Conservation (phyloP, 2,113 vertebrate genomes). For the Rhea americana region DNA sequence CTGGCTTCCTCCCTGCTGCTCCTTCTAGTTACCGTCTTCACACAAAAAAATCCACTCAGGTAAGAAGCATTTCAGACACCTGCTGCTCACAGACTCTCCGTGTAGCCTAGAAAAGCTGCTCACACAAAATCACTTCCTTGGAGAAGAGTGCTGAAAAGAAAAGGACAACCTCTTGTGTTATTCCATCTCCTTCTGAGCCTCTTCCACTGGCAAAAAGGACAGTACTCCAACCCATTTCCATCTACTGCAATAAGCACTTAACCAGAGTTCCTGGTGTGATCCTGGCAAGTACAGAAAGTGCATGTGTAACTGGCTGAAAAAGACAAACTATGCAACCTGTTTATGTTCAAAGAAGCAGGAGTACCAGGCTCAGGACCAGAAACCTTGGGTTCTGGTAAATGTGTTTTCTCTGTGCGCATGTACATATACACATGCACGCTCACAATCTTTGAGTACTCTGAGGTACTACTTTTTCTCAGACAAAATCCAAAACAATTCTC, state of each 20-base stretch:
- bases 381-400: background rate
- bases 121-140: background rate
- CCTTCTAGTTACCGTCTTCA: background rate
- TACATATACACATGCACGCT: background rate
- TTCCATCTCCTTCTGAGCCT: background rate
- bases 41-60: rapidly evolving
- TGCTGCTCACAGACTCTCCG: background rate
- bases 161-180: background rate
- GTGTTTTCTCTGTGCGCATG: background rate
- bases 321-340: background rate
- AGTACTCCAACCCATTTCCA: background rate
- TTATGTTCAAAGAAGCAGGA: background rate
- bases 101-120: background rate
- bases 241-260: background rate
- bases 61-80: rapidly evolving
- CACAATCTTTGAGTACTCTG: background rate
- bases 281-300: background rate
- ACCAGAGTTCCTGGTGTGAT: background rate
- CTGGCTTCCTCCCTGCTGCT: background rate
- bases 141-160: background rate
- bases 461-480: background rate
- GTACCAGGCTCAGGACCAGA: background rate
- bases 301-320: background rate
- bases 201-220: background rate
- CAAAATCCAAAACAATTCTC: background rate